Evolutionary conservation across 2,113 vertebrate species (phyloP), one percentile per base, ranked within the genome.

Genomic region (Acrocephalus arundinaceus): DNA sequence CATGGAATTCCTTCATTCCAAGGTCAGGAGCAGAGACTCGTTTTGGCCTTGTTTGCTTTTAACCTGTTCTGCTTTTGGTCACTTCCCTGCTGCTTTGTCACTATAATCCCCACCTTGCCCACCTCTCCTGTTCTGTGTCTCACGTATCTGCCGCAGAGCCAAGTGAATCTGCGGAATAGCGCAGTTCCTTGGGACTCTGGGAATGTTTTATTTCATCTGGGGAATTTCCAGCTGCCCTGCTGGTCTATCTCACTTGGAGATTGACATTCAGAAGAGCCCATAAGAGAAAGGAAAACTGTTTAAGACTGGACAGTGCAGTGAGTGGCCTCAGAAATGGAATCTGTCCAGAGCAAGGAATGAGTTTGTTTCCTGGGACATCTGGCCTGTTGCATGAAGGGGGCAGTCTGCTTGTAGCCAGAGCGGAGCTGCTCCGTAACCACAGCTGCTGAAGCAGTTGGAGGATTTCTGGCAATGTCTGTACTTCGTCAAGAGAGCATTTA

Each of bases 401-500:
- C 96, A 92, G 94, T 92, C 93, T 86, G 65, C 61, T 15, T 81
- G 87, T 86, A 88, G 85, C 63, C 59, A 19, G 6, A 83, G 89
- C 75, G 5, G 49, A 59, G 54, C 72, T 75, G 74, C 52, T 93
- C 59, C 1, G 63, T 31, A 37, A 58, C 27, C 57, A 46, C 89
- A 81, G 89, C 89, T 93, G 96, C 86, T 89, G 90, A 74, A 86
- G 41, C 30, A 57, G 90, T 83, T 80, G 49, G 74, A 92, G 54
- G 15, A 10, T 43, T 51, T 67, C 79, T 95, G 94, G 90, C 78
- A 46, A 74, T 90, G 87, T 41, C 95, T 95, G 93, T 67, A 3
- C 62, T 95, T 92, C 9, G 55, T 95, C 92, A 78, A 93, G 85
- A 84, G 49, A 84, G 76, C 78, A 61, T 89, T 95, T 96, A 89